phyloP scores from a whole-genome alignment of 2,113 vertebrate species.

The Ramphastos sulfuratus region DNA sequence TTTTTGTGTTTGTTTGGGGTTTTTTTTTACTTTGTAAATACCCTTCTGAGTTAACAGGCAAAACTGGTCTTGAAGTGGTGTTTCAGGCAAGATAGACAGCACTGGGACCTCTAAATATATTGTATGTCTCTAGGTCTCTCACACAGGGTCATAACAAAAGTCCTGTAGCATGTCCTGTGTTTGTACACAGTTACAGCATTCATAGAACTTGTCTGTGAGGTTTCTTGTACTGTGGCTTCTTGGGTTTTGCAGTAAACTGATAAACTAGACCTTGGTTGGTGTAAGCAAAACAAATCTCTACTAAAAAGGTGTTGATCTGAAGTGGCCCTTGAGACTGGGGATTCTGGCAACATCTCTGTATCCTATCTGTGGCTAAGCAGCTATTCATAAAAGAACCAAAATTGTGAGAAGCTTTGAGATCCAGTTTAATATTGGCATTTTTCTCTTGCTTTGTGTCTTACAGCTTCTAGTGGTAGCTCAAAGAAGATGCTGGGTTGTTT shows the following conservation, averaged over 20 bases:
- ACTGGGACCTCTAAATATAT: not conserved
- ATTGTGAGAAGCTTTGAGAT: not conserved
- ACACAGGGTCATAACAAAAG: fast-evolving
- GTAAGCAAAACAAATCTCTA: not conserved
- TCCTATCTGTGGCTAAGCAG: not conserved
- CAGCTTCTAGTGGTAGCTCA: not conserved
- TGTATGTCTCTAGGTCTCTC: not conserved
- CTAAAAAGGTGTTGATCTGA: not conserved
- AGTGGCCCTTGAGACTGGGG: not conserved
- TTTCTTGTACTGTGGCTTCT: not conserved
- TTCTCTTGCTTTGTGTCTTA: not conserved
- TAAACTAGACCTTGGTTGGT: not conserved
- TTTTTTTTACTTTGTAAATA: not conserved
- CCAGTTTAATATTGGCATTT: not conserved
- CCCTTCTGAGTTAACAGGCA: not conserved
- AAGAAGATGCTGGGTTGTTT: not conserved
- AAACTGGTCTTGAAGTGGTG: not conserved
- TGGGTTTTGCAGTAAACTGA: not conserved
- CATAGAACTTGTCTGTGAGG: fast-evolving
- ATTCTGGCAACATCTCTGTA: not conserved
- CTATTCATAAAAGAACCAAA: not conserved
- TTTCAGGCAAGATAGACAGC: not conserved
- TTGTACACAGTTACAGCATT: fast-evolving
- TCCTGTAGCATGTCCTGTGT: not conserved
- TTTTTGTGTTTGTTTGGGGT: not conserved